phyloP scores from a whole-genome alignment of 2,797 vertebrate species.

The Chanos chanos region DNA sequence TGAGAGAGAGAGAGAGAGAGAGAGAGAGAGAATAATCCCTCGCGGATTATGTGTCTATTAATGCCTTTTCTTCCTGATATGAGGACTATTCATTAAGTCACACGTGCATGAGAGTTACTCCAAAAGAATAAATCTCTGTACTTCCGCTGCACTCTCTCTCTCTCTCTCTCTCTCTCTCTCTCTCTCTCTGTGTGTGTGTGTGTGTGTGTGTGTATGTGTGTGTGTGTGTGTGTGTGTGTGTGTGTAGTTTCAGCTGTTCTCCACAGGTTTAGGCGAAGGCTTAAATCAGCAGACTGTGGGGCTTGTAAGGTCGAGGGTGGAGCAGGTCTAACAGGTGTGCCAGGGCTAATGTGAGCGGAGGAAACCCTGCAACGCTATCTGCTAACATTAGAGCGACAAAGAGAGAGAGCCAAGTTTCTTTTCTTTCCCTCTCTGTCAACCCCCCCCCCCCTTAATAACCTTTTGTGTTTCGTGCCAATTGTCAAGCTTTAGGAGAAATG shows the following conservation, averaged over 20 bases:
- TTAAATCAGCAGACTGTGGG: background rate
- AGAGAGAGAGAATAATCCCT: constrained; percentile 24
- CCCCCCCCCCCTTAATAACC: constrained; percentile 41
- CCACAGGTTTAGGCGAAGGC: too few species aligned
- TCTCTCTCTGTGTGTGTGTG: background rate
- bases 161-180: too few species aligned
- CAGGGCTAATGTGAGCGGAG: constrained; percentile 14
- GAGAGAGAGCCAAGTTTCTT: constrained; percentile 9
- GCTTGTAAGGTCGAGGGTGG: background rate
- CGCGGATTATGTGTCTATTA: constrained; percentile 34
- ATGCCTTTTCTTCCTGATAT: constrained; percentile 28
- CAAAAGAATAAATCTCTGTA: constrained; percentile 13
- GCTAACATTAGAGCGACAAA: constrained; percentile 15
- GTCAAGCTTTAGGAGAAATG: constrained; percentile 48
- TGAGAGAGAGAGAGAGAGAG: background rate
- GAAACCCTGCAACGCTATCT: constrained; percentile 30
- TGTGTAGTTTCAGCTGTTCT: constrained; percentile 21
- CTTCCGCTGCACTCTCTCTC: too few species aligned
- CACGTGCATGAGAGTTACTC: constrained; percentile 25
- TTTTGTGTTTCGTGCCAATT: constrained; percentile 49
- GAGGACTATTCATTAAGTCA: constrained; percentile 23
- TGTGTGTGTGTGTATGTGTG: constrained; percentile 15
- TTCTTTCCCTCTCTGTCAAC: constrained; percentile 3
- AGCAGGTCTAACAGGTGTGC: constrained; percentile 12
- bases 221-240: background rate